Evolutionary conservation across 1,140 invertebrate species (phyloP).

Genomic region (Panulirus ornatus): DNA sequence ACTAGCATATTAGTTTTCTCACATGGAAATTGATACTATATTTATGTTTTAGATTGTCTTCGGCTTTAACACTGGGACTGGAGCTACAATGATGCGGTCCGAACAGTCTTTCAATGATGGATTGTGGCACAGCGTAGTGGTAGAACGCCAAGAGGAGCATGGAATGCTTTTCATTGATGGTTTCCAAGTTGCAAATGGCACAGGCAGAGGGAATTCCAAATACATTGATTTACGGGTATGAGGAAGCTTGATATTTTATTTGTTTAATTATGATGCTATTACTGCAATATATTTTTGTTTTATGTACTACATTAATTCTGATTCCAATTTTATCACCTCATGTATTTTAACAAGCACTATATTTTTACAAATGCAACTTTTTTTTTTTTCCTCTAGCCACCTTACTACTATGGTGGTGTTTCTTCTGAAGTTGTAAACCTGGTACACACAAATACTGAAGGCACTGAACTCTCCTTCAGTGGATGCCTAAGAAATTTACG

Average conservation of each 20-base stretch:
- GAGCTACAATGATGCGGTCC: constrained; percentile 82
- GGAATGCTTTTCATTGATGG: constrained; percentile 64
- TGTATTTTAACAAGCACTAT: background rate
- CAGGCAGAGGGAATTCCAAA: constrained; percentile 35
- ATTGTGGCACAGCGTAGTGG: constrained; percentile 88
- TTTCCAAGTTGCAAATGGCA: constrained; percentile 15
- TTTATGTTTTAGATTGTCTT: constrained; percentile 82
- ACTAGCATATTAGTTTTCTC: no score
- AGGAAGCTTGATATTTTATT: background rate
- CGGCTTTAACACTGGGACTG: constrained; percentile 86
- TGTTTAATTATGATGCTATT: no score
- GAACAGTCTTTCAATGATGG: constrained; percentile 86
- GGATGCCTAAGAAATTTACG: constrained; percentile 91
- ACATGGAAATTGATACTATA: background rate
- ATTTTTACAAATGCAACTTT: background rate
- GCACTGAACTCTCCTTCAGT: constrained; percentile 84
- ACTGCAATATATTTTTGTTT: no score
- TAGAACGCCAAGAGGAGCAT: constrained; percentile 79
- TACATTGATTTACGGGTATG: constrained; percentile 71
- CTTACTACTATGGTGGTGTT: constrained; percentile 90
- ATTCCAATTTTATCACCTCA: background rate
- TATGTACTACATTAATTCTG: no score
- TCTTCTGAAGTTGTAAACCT: constrained; percentile 75
- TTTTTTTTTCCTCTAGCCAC: constrained; percentile 78
- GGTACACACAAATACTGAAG: constrained; percentile 78